Base-by-base conservation (phyloP, 2,797 vertebrate genomes). In the Centropyge bicolor region DNA sequence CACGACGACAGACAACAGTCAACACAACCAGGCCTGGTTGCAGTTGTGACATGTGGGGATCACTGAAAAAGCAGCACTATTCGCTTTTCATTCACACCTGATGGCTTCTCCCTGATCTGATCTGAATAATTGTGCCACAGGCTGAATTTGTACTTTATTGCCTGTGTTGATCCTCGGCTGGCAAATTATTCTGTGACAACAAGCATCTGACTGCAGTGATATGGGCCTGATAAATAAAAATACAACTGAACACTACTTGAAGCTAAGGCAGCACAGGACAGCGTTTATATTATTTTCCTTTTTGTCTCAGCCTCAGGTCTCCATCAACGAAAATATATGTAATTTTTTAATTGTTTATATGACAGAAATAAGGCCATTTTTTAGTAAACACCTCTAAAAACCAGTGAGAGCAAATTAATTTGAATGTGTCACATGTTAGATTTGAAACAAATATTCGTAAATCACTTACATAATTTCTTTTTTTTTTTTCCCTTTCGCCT, bases 1-100 rank as follows among this genome's bases (percentile, higher is more conserved):
- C 82, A 72, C 9, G 72, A 80, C 38, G 5, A 45, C 75, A 55
- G 59, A 85, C 64, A 67, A 74, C 4, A 70, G 70, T 72, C 75
- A 68, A 83, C 80, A 77, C 49, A 8, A 63, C 0, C 22, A 38
- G 55, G 55, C 22, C 49, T 10, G 65, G 52, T 1, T 56, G 65
- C 55, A 83, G 68, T 61, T 1, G 20, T 74, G 57, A 70, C 49
- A 1, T 12, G 31, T 27, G 62, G 80, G 77, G 35, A 57, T 63
- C 27, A 16, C 0, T 52, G 48, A 22, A 22, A 63, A 48, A 35
- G 31, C 45, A 45, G 31, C 4, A 5, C 31, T 43, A 8, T 35
- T 72, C 16, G 13, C 62, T 52, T 70, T 72, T 75, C 48, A 48
- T 41, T 57, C 31, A 38, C 3, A 9, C 60, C 71, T 61, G 8